These are phyloP conservation scores for Decapterus maruadsi DNA, from an alignment of 2,797 vertebrate genomes.

Conservation along the genomic window DNA sequence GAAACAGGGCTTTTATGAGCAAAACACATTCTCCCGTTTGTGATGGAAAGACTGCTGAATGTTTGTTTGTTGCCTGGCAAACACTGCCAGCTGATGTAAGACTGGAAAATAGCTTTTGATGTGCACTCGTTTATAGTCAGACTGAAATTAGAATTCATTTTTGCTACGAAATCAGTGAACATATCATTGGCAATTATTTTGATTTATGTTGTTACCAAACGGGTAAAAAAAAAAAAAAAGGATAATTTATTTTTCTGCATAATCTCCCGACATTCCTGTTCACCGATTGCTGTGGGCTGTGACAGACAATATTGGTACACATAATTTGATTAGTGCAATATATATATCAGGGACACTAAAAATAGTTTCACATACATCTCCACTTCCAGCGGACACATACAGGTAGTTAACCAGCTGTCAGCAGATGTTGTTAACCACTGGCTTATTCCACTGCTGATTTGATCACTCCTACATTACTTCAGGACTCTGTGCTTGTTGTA, in stretches of 20 bases:
- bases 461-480: background rate
- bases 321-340: constrained; percentile 10
- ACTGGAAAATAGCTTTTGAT: constrained; percentile 41
- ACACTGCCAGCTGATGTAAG: constrained; percentile 56
- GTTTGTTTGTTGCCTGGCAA: constrained; percentile 48
- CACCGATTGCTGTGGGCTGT: background rate
- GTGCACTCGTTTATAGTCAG: constrained; percentile 24
- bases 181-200: constrained; percentile 7
- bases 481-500: background rate
- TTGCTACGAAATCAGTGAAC: background rate
- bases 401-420: background rate
- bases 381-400: background rate
- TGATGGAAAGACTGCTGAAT: constrained; percentile 50
- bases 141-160: constrained; percentile 20
- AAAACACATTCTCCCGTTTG: constrained; percentile 42
- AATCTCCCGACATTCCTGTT: too few relatives aligned
- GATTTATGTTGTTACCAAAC: background rate
- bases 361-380: background rate
- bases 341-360: background rate
- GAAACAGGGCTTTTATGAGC: constrained; percentile 41
- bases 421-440: constrained; percentile 2
- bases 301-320: background rate
- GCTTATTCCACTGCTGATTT: background rate
- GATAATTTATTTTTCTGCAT: background rate
- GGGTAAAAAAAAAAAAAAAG: background rate